Percentiles rank a stretch among this genome's conserved stretches.
Conservation (phyloP, 53 echinoderm and acorn worm genomes). For the Paelopatides confundens region DNA sequence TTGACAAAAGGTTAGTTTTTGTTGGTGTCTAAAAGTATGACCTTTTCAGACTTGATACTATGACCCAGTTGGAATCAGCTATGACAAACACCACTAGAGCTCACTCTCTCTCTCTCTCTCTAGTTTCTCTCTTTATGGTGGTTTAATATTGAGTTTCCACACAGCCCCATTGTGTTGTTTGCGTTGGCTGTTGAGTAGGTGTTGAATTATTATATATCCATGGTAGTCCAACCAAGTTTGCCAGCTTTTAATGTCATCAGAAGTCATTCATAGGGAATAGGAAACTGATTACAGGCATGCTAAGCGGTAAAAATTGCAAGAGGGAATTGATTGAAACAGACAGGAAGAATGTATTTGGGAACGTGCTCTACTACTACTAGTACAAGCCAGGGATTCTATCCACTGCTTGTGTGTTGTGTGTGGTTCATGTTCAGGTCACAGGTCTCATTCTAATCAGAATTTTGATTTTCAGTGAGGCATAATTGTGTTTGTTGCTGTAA, state of each 20-base stretch:
- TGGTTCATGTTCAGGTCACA: conserved; percentile 34
- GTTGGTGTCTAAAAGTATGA: not conserved
- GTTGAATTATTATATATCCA: conserved; percentile 19
- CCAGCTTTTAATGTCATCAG: conserved; percentile 27
- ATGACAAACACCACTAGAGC: conserved; percentile 6
- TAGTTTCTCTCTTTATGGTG: not conserved
- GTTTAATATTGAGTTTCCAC: conserved; percentile 32
- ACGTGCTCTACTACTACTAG: not conserved
- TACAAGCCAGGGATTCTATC: not conserved
- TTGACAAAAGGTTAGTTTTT: not conserved
- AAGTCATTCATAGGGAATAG: not conserved
- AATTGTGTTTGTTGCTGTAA: not conserved
- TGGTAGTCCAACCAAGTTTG: not conserved
- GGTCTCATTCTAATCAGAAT: not conserved
- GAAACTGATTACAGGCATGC: conserved; percentile 37
- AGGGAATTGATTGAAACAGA: conserved; percentile 8
- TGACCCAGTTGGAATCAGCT: conserved; percentile 34
- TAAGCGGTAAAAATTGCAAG: not conserved
- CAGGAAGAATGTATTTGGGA: conserved; percentile 3
- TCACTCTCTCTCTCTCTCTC: not conserved
- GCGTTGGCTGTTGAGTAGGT: conserved; percentile 28
- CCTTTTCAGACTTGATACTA: conserved; percentile 32
- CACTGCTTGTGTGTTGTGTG: not conserved
- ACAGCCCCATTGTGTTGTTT: conserved; percentile 29
- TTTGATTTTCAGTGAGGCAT: not conserved